Conservation (phyloP, 2,797 vertebrate genomes). For the Craterocephalus amniculus region DNA sequence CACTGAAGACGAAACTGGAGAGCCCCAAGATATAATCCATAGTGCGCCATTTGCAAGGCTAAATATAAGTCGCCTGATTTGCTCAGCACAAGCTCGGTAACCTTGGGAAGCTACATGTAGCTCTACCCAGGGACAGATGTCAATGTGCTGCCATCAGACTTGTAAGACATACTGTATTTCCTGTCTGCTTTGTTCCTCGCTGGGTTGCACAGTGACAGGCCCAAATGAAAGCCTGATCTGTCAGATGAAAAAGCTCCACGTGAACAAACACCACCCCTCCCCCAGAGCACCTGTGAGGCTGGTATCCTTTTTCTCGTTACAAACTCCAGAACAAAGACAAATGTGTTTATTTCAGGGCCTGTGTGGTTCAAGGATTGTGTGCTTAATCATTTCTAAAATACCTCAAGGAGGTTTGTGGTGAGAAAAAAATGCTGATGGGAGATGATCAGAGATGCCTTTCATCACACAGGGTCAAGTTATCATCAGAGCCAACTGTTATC, state of each 20-base stretch:
- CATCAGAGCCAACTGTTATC: slow-evolving; percentile 55
- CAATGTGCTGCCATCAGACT: slow-evolving; percentile 61
- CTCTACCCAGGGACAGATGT: slow-evolving; percentile 68
- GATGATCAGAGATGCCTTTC: slow-evolving; percentile 64
- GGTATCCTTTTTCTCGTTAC: slow-evolving; percentile 44
- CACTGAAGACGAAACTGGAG: slow-evolving; percentile 85
- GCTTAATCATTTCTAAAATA: slow-evolving; percentile 21
- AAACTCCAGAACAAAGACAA: slow-evolving; percentile 60
- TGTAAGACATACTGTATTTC: slow-evolving; percentile 64
- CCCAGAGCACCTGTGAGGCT: slow-evolving; percentile 55
- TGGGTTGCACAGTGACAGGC: slow-evolving; percentile 38
- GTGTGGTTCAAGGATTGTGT: slow-evolving; percentile 25
- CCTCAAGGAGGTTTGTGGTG: slow-evolving; percentile 28
- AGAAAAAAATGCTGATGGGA: slow-evolving; percentile 56
- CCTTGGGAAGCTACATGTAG: slow-evolving; percentile 73
- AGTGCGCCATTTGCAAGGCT: slow-evolving; percentile 80
- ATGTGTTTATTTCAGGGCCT: slow-evolving; percentile 47
- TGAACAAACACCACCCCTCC: slow-evolving; percentile 48
- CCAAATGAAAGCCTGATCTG: slow-evolving; percentile 53
- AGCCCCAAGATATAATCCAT: slow-evolving; percentile 83
- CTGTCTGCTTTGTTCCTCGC: slow-evolving; percentile 32
- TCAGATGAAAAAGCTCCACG: slow-evolving; percentile 53
- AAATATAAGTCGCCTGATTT: slow-evolving; percentile 85
- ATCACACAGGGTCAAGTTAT: slow-evolving; percentile 45
- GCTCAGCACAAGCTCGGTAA: slow-evolving; percentile 74